phyloP scores from a whole-genome alignment of 2,888 invertebrate species.

The Nomada hirtipes region DNA sequence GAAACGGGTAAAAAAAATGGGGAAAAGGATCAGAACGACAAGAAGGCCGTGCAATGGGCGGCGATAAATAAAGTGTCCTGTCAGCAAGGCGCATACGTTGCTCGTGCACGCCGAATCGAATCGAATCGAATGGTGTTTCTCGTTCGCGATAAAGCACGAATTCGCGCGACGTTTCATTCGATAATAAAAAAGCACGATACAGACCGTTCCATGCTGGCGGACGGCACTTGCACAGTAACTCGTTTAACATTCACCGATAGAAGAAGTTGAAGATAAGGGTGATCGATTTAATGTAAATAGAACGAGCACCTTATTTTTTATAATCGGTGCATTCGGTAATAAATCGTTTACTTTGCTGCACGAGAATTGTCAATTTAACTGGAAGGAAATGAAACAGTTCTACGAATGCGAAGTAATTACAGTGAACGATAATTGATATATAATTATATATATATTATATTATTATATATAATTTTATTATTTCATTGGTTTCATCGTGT shows the following conservation, averaged over 20 bases:
- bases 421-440: no score
- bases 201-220: no score
- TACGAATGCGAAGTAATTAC: no score
- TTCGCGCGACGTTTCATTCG: slow-evolving; percentile 19
- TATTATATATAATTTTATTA: no score
- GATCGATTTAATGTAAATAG: no score
- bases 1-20: slow-evolving; percentile 6
- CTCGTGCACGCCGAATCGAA: slow-evolving; percentile 15
- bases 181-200: slow-evolving; percentile 28
- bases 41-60: slow-evolving; percentile 24
- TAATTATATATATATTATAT: no score
- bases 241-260: slow-evolving; percentile 7
- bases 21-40: slow-evolving; percentile 19
- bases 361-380: no score
- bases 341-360: no score
- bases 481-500: no score
- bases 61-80: slow-evolving; percentile 54
- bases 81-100: slow-evolving; percentile 29
- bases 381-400: no score
- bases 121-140: slow-evolving; percentile 37
- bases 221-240: background rate
- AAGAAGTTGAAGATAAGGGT: background rate
- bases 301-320: no score
- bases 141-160: slow-evolving; percentile 58
- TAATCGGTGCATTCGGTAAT: no score